A percentile compares a stretch with the other conserved stretches of the same genome.
These are phyloP conservation scores for Corbicula japonica DNA, from an alignment of 2,888 invertebrate species.

Conservation along the genomic window DNA sequence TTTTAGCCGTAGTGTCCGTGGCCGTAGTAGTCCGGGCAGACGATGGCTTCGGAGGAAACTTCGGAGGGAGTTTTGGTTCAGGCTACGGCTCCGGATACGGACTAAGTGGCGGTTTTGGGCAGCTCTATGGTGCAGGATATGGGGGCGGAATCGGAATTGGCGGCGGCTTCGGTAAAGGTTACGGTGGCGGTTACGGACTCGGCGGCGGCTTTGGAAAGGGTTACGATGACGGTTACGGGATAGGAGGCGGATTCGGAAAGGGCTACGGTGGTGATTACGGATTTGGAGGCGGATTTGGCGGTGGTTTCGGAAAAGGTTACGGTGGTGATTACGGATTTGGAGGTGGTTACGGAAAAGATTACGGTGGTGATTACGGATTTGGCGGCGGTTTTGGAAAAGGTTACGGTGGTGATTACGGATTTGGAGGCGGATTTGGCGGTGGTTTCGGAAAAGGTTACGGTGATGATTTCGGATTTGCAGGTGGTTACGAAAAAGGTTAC, in stretches of 20 bases:
- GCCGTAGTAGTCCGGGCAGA: slow-evolving; percentile 43
- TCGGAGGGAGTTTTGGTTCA: not conserved
- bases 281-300: not conserved
- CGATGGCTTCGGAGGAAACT: slow-evolving; percentile 15
- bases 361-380: not conserved
- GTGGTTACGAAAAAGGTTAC: not conserved
- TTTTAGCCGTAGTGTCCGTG: slow-evolving; percentile 39
- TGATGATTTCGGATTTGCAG: not conserved
- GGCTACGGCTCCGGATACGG: slow-evolving; percentile 6
- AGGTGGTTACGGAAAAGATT: not conserved
- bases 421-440: slow-evolving; percentile 8
- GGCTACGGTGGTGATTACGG: not conserved
- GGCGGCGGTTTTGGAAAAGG: not conserved
- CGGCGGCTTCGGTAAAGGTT: slow-evolving; percentile 13
- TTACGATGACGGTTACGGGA: slow-evolving; percentile 5
- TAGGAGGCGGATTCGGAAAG: not conserved
- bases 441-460: not conserved
- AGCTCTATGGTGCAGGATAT: not conserved
- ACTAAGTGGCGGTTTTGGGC: slow-evolving; percentile 5
- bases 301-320: not conserved
- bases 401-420: not conserved
- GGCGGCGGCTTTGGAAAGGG: not conserved
- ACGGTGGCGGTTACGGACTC: slow-evolving; percentile 19
- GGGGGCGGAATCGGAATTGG: not conserved
- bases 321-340: not conserved